Evolutionary conservation across 92 coral and sea anemone genomes (phyloP).

Genomic region (Umimayanthus chanpuru): DNA sequence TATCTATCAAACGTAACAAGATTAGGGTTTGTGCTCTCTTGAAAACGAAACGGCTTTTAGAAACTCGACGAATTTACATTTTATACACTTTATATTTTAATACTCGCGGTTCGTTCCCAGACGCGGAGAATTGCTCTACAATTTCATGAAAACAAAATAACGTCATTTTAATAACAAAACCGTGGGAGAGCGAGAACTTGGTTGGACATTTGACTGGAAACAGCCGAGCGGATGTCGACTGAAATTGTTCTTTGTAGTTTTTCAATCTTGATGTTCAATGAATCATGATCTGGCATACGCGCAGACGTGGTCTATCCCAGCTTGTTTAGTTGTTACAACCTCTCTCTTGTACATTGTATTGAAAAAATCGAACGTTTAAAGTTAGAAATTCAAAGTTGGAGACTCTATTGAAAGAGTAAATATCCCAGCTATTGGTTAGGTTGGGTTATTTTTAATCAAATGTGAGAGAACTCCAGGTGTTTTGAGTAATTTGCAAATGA

Average conservation of each 20-base stretch:
- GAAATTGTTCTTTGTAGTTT: neutral
- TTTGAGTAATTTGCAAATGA: conserved; percentile 66
- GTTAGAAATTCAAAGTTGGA: conserved; percentile 21
- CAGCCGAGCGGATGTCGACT: conserved; percentile 30
- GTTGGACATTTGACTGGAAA: conserved; percentile 32
- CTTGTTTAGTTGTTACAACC: neutral
- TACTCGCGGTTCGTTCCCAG: conserved; percentile 16
- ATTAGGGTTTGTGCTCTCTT: conserved; percentile 2
- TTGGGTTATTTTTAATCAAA: conserved; percentile 53
- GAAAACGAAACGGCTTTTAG: conserved; percentile 19
- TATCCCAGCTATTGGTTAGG: conserved; percentile 41
- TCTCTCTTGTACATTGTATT: neutral
- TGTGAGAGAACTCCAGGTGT: conserved; percentile 62
- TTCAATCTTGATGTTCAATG: conserved; percentile 9
- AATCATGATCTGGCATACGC: neutral
- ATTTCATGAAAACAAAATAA: conserved; percentile 42
- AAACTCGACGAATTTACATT: conserved; percentile 28
- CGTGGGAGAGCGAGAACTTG: conserved; percentile 22
- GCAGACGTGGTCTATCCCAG: neutral
- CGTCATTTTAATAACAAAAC: conserved; percentile 42
- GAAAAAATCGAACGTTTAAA: neutral
- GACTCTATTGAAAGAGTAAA: conserved; percentile 44
- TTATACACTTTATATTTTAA: neutral
- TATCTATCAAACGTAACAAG: conserved; percentile 19
- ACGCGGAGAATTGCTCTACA: neutral